Conservation (phyloP, 2,113 vertebrate species). For the Notothenia coriiceps region DNA sequence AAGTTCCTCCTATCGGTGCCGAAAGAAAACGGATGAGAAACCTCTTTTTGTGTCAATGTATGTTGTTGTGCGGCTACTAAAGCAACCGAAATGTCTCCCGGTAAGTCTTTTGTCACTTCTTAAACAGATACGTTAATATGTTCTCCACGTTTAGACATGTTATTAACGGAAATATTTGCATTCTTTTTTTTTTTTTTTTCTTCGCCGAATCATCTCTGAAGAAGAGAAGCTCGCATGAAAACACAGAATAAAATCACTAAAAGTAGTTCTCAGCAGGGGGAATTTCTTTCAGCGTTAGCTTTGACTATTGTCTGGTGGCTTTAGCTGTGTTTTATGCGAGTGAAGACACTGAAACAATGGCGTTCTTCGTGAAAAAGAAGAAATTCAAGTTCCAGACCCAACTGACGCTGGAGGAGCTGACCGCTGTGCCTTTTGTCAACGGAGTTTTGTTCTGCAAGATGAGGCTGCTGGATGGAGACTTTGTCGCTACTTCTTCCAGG, state of each 20-base stretch:
- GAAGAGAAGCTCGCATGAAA: conserved; percentile 44
- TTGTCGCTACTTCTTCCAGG: conserved; percentile 92
- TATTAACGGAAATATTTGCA: not conserved
- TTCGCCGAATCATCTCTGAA: conserved; percentile 39
- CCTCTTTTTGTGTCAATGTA: conserved; percentile 38
- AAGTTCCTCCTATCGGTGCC: conserved; percentile 31
- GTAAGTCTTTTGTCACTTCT: not conserved
- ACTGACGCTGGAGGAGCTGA: conserved; percentile 96
- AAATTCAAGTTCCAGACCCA: conserved; percentile 98
- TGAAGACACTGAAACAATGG: conserved; percentile 79
- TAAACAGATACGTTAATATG: fast-evolving
- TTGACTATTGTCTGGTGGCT: no score
- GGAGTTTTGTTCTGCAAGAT: conserved; percentile 98
- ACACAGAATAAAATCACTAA: not conserved
- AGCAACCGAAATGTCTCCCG: conserved; percentile 37
- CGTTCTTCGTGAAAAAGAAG: conserved; percentile 98
- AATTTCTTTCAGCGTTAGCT: fast-evolving
- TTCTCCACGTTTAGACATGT: fast-evolving
- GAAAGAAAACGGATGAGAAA: not conserved
- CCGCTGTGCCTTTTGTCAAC: conserved; percentile 96
- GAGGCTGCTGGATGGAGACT: conserved; percentile 94
- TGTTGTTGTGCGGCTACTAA: not conserved
- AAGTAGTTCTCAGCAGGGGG: not conserved
- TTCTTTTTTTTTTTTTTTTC: conserved; percentile 47
- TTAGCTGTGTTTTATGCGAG: not conserved